Conservation (phyloP, 1,140 invertebrate genomes). For the Achroia grisella region DNA sequence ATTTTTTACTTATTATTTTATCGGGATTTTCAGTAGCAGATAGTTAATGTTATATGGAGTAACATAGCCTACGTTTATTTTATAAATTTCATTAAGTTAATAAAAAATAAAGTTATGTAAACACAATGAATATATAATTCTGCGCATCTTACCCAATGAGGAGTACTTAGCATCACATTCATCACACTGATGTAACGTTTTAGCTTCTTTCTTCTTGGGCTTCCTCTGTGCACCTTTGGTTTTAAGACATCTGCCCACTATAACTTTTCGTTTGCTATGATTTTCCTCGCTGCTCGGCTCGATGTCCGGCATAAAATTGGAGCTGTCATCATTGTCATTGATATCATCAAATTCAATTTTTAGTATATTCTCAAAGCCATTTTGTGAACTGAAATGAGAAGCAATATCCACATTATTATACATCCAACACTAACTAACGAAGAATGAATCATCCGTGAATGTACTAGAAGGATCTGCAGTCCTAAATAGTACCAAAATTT, state of each 20-base stretch:
- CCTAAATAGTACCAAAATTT: too few relatives aligned
- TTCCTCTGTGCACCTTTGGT: constrained; percentile 10
- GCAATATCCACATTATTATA: background rate
- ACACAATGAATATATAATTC: too few relatives aligned
- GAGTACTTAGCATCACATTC: constrained; percentile 55
- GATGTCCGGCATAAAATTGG: constrained; percentile 25
- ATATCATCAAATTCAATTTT: constrained; percentile 42
- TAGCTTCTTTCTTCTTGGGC: constrained; percentile 30
- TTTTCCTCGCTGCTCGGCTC: constrained; percentile 19
- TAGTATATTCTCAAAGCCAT: constrained; percentile 28
- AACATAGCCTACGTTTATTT: too few relatives aligned
- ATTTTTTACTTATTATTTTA: too few relatives aligned
- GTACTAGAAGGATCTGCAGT: too few relatives aligned
- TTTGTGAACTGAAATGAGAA: constrained; percentile 33
- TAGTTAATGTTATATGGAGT: too few relatives aligned
- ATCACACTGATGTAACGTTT: constrained; percentile 51
- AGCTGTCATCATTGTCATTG: constrained; percentile 35
- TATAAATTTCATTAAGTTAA: too few relatives aligned
- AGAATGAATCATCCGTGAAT: too few relatives aligned
- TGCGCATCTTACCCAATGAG: constrained; percentile 35
- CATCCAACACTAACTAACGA: too few relatives aligned
- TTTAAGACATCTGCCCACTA: constrained; percentile 11
- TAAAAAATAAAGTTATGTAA: too few relatives aligned
- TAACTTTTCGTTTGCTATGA: constrained; percentile 25
- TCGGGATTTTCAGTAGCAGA: too few relatives aligned